Base-by-base conservation (phyloP, 1,140 invertebrate species). In the Leptopilina clavipes region DNA sequence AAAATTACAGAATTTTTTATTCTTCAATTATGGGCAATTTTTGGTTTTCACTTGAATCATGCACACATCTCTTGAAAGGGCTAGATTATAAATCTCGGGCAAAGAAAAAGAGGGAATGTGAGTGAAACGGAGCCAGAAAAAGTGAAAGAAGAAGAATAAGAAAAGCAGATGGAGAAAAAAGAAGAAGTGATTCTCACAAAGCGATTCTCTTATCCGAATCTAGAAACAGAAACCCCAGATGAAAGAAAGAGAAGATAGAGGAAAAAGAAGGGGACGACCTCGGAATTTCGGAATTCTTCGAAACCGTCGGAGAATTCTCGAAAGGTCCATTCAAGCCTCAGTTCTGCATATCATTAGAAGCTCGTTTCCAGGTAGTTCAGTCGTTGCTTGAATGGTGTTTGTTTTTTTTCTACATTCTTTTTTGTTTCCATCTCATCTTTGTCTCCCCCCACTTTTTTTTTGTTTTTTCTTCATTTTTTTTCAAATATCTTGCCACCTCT, bases 241-340 rank as follows among this genome's bases (percentile, higher is more conserved):
- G 71, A 71, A 75, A 73, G 75, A 76, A 75, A 76, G 74, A 82
- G 19, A 22, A 40, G 71, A 14, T 72, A 43, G 25, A 54, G 43
- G 12, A 56, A 71, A 77, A 74, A 44, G 48, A 65, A 72, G 77
- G 31, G 74, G 75, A 79, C 78, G 81, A 79, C 81, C 85, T 88
- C 89, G 89, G 89, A 89, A 90, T 90, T 90, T 89, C 89, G 90
- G 90, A 89, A 90, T 90, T 90, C 89, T 85, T 87, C 88, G 89
- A 90, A 90, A 90, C 86, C 89, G 89, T 85, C 87, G 86, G 83
- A 87, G 89, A 90, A 90, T 90, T 90, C 89, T 87, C 87, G 88
- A 90, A 90, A 90, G 88, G 86, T 87, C 87, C 88, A 90, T 89
- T 89, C 86, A 87, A 82, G 83, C 77, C 80, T 80, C 78, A 83